A percentile compares a stretch with the other conserved stretches of the same genome.
Evolutionary conservation across 2,888 invertebrate species (phyloP).

Genomic region (Dryocosmus kuriphilus): DNA sequence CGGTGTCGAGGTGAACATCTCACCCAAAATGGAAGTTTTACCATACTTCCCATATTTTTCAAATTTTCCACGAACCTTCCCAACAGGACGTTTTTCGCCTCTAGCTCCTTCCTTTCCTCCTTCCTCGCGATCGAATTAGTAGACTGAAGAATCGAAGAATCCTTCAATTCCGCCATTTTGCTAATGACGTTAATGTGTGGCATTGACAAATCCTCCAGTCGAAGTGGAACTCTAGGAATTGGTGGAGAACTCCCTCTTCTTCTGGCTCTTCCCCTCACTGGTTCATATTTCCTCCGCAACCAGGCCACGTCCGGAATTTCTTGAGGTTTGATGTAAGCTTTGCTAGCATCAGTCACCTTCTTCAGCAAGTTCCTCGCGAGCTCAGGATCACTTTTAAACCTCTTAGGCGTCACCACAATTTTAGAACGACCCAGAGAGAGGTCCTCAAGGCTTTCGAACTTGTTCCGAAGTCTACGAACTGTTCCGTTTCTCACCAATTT

Average conservation of each 20-base stretch:
- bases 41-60: slow-evolving; percentile 77
- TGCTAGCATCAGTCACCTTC: slow-evolving; percentile 77
- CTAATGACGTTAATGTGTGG: slow-evolving; percentile 95
- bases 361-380: slow-evolving; percentile 82
- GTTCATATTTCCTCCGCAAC: slow-evolving; percentile 82
- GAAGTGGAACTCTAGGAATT: slow-evolving; percentile 82
- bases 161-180: slow-evolving; percentile 85
- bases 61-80: slow-evolving; percentile 85
- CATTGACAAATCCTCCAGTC: slow-evolving; percentile 87
- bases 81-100: slow-evolving; percentile 81
- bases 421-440: slow-evolving; percentile 67
- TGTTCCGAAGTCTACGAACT: slow-evolving; percentile 87
- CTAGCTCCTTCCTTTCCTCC: slow-evolving; percentile 70
- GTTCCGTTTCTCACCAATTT: slow-evolving; percentile 87
- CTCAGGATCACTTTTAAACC: slow-evolving; percentile 90
- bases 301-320: slow-evolving; percentile 82
- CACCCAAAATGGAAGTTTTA: slow-evolving; percentile 83
- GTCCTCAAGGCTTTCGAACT: slow-evolving; percentile 86
- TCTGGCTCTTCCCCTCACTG: slow-evolving; percentile 77
- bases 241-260: slow-evolving; percentile 81
- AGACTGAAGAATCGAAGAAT: slow-evolving; percentile 53
- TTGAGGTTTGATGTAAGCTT: slow-evolving; percentile 78
- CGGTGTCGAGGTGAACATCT: slow-evolving; percentile 90
- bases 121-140: slow-evolving; percentile 67
- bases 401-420: slow-evolving; percentile 74